Evolutionary conservation across 2,113 vertebrate species (phyloP).

Genomic region (Barbus barbus): DNA sequence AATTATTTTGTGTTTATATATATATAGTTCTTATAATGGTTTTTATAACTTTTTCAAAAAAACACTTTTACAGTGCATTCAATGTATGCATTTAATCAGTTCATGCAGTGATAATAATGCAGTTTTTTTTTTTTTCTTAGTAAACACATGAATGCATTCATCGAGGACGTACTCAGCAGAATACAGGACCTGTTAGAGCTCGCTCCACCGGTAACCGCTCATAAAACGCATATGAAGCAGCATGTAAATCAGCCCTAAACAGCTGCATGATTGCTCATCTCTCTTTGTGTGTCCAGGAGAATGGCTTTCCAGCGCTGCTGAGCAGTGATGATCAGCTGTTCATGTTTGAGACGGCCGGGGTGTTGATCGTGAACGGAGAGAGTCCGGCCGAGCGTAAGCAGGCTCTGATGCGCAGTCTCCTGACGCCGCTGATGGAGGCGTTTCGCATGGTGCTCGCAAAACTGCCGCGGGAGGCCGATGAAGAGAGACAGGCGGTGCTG

Average conservation of each 20-base stretch:
- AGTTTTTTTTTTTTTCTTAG: constrained; percentile 59
- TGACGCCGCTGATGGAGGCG: constrained; percentile 90
- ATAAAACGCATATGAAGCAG: not conserved
- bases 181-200: constrained; percentile 96
- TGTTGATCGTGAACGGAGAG: constrained; percentile 92
- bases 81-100: not conserved
- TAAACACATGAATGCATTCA: constrained; percentile 95
- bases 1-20: no score
- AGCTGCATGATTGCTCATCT: not conserved
- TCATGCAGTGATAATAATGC: not conserved
- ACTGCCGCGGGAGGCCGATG: constrained; percentile 84
- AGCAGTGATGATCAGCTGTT: constrained; percentile 98
- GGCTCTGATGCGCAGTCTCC: constrained; percentile 90
- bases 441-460: constrained; percentile 91
- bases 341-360: constrained; percentile 94
- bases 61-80: not conserved
- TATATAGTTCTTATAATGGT: no score
- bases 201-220: constrained; percentile 83
- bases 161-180: constrained; percentile 92
- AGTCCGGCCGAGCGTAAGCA: constrained; percentile 90
- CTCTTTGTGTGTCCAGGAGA: constrained; percentile 78
- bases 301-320: constrained; percentile 87
- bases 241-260: not conserved
- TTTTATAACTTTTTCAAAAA: no score
- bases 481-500: constrained; percentile 85